Percentiles rank a stretch among this genome's conserved stretches.
Conservation (phyloP, 1,140 invertebrate species). For the Hyles vespertilio region DNA sequence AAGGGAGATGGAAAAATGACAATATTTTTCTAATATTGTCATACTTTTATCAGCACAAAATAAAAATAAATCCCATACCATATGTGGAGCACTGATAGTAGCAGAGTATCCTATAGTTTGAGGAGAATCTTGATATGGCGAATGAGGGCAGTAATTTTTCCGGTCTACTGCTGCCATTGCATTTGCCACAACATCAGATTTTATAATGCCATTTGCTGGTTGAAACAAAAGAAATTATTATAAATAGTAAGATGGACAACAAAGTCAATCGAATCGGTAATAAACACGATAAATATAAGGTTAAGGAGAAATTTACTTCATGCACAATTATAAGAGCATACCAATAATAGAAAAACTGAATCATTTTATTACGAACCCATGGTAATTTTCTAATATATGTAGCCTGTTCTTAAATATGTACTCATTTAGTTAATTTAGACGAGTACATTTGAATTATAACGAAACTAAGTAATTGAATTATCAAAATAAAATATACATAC, state of each 20-base stretch:
- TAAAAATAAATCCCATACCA: slow-evolving; percentile 76
- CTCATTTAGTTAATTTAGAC: background rate
- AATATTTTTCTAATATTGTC: too few relatives aligned
- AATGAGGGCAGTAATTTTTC: slow-evolving; percentile 84
- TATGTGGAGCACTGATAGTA: slow-evolving; percentile 98
- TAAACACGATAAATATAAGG: too few relatives aligned
- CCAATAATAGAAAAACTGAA: too few relatives aligned
- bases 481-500: slow-evolving; percentile 74
- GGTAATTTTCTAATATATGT: too few relatives aligned
- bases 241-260: background rate
- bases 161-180: slow-evolving; percentile 93
- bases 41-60: too few relatives aligned
- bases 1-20: too few relatives aligned
- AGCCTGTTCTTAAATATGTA: too few relatives aligned
- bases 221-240: slow-evolving; percentile 44
- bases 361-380: too few relatives aligned
- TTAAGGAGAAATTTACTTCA: too few relatives aligned
- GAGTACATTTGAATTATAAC: background rate
- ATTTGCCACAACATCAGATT: slow-evolving; percentile 84
- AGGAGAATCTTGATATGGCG: slow-evolving; percentile 93
- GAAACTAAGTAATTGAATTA: background rate
- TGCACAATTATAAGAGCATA: too few relatives aligned
- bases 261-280: too few relatives aligned
- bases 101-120: slow-evolving; percentile 93
- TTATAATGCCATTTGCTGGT: slow-evolving; percentile 90